Base-by-base conservation (phyloP, 1,140 invertebrate species). In the Zaprionus lachaisei region DNA sequence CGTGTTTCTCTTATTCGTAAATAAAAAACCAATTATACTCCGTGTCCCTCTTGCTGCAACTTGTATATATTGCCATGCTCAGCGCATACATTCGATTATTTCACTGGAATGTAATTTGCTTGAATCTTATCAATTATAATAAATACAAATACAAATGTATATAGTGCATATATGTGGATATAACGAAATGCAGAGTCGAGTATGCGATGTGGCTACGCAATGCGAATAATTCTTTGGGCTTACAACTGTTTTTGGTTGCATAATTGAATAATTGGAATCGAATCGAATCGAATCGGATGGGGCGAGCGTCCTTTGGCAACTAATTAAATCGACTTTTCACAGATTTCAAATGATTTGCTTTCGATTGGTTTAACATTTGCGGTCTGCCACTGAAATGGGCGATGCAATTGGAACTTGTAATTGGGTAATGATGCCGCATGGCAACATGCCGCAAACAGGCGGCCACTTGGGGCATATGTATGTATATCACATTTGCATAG, bases 401-500 rank as follows among this genome's bases (percentile, higher is more conserved):
- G 11, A 2, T 51, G 41, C 70, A 63, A 57, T 62, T 72, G 64
- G n/a, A 62, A 20, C 41, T 41, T 22, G 44, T 62, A 77, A 77
- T 72, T 77, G 70, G 38, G 26, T 72, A 34, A 69, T 62, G 71
- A 34, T 66, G 58, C 62, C 38, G 22, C 71, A 68, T 67, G 71
- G 51, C 61, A 49, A n/a, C 63, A 26, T 26, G 34, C 51, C 56
- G 54, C 72, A 87, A 79, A 24, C 47, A 51, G 47, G 47, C 47
- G 47, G 47, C 80, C 72, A 71, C 75, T 60, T 79, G 83, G 37
- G 51, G 68, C 71, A 75, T 75, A 72, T 68, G 75, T 75, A 75
- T 83, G 75, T 75, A 75, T 83, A 75, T 80, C 83, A 86, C 65
- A 87, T 79, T 67, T 49, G 79, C 55, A 82, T 65, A 64, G 47